Base-by-base conservation (phyloP, 1,140 invertebrate genomes). In the Agrypnia vestita region DNA sequence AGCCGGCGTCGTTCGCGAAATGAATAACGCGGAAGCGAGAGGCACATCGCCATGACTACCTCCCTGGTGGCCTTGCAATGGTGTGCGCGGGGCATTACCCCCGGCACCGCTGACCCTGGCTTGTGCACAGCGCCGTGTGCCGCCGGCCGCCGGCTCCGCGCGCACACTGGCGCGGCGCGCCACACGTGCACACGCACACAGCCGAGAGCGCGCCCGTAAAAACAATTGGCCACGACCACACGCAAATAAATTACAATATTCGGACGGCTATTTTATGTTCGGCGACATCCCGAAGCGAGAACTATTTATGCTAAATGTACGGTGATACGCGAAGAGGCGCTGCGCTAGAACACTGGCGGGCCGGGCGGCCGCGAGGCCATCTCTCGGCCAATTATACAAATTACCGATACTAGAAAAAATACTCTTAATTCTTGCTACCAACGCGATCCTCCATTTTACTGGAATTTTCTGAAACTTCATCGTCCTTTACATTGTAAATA, bases 31-130 rank as follows among this genome's bases (percentile, higher is more conserved):
- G 82, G 82, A 83, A 83, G 82, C 82, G 79, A 62, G 9, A 51
- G 77, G 59, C 49, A 76, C 67, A 74, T 56, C 69, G 72, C 79
- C 56, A 61, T 67, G 82, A 56, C 82, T 83, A 80, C 82, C 59
- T 76, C 82, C 82, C 82, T 83, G 82, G 82, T 83, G 82, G 82
- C 82, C 82, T 83, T 83, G 79, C 82, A 83, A 56, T 77, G 77
- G 76, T 80, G 76, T 79, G 82, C 75, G 82, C 82, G 56, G 82
- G 82, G 82, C 82, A 83, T 80, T 83, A 83, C 75, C 79, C 82
- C 64, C 82, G 81, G 56, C 79, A 61, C 71, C 73, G 81, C 82
- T 83, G 82, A 83, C 82, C 82, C 82, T 83, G 82, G 79, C 82
- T 72, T 79, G 76, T 80, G 82, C 82, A 83, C 79, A 78, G 71